Percentiles rank a stretch among this genome's conserved stretches.
Evolutionary conservation across 2,888 invertebrate species (phyloP).

Genomic region (Gymnosoma rotundatum): DNA sequence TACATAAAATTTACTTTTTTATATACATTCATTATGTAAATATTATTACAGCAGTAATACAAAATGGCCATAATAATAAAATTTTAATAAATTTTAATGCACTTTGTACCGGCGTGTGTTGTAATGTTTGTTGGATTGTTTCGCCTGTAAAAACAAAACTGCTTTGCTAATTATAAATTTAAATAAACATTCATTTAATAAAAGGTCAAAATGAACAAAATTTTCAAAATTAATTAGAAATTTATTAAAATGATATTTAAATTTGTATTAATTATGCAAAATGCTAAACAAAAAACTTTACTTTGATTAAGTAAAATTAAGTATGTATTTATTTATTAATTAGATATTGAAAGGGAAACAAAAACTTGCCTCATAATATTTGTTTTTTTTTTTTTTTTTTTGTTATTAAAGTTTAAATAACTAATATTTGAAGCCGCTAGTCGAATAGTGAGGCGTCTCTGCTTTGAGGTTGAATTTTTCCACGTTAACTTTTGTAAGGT

Average conservation of each 20-base stretch:
- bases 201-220: conserved; percentile 10
- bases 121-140: background rate
- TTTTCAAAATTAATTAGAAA: conserved; percentile 35
- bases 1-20: conserved; percentile 18
- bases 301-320: conserved; percentile 17
- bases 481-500: too few relatives aligned
- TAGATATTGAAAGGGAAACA: too few relatives aligned
- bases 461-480: too few relatives aligned
- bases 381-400: too few relatives aligned
- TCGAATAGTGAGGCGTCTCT: too few relatives aligned
- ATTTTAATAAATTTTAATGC: conserved; percentile 64
- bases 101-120: background rate
- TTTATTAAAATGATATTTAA: conserved; percentile 42
- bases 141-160: conserved; percentile 22
- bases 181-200: conserved; percentile 59
- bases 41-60: conserved; percentile 63
- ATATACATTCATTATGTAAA: conserved; percentile 42
- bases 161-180: conserved; percentile 65
- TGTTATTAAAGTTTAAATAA: too few relatives aligned
- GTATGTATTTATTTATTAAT: background rate
- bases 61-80: conserved; percentile 59
- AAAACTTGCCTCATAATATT: too few relatives aligned
- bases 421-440: too few relatives aligned
- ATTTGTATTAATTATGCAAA: conserved; percentile 46
- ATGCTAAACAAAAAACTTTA: background rate